Conservation (phyloP, 2,888 invertebrate genomes). For the Drosophila kambysellisi region DNA sequence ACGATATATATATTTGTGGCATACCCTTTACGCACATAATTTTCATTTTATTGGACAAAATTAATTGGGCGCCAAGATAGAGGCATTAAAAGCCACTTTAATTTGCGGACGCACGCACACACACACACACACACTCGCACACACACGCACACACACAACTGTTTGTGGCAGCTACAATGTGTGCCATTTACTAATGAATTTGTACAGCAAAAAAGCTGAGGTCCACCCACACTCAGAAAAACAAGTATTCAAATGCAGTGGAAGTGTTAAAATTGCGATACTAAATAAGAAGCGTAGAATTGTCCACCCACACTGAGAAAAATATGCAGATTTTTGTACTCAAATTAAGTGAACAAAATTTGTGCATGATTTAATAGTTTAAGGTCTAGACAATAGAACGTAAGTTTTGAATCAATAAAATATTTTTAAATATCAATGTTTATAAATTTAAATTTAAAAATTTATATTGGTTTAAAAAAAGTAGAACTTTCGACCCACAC, state of each 20-base stretch:
- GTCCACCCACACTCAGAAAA: conserved; percentile 46
- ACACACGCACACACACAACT: conserved; percentile 21
- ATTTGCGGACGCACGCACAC: conserved; percentile 58
- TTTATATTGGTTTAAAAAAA: not conserved
- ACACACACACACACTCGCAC: no score
- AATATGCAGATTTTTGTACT: not conserved
- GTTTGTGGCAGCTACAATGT: conserved; percentile 13
- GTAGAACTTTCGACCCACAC: no score
- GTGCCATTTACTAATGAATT: conserved; percentile 65
- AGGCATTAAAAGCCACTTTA: conserved; percentile 76
- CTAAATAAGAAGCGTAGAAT: not conserved
- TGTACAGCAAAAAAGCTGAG: conserved; percentile 43
- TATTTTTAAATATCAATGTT: not conserved
- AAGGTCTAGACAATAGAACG: not conserved
- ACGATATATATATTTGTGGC: conserved; percentile 22
- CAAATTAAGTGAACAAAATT: not conserved
- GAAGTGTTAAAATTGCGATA: not conserved
- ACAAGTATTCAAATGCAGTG: not conserved
- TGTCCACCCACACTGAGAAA: not conserved
- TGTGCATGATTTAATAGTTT: not conserved
- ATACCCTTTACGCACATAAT: conserved; percentile 71
- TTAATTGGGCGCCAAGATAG: conserved; percentile 79
- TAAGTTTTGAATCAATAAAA: no score
- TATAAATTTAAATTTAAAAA: not conserved
- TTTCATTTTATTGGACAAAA: conserved; percentile 78